Conservation (phyloP, 2,888 invertebrate species). For the Idaea aversata region DNA sequence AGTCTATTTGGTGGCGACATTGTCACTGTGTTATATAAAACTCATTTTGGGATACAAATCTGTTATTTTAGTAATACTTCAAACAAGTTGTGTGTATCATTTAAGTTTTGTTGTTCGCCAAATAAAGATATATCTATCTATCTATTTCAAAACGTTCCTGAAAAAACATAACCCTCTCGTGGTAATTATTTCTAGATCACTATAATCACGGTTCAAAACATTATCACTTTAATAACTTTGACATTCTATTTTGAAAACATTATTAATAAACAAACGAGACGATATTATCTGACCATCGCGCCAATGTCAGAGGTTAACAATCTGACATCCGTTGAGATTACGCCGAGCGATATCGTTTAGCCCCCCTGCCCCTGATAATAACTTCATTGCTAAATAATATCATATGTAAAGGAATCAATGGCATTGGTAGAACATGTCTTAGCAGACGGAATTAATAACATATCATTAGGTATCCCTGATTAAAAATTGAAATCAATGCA, state of each 20-base stretch:
- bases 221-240: not conserved
- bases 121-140: no score
- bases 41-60: no score
- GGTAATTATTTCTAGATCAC: not conserved
- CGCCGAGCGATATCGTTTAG: slow-evolving; percentile 19
- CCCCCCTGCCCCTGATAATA: slow-evolving; percentile 21
- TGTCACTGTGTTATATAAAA: no score
- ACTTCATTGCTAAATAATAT: not conserved
- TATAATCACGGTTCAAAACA: not conserved
- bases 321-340: slow-evolving; percentile 4
- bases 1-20: no score
- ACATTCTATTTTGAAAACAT: not conserved
- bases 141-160: no score
- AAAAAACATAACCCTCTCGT: no score
- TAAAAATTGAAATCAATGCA: no score
- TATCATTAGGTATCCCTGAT: no score
- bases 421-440: not conserved
- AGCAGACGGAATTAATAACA: not conserved
- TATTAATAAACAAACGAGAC: not conserved
- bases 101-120: no score
- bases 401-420: not conserved
- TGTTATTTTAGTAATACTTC: no score
- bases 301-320: slow-evolving; percentile 2
- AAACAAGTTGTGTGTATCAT: no score
- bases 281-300: not conserved